Evolutionary conservation across 2,113 vertebrate species (phyloP).

Genomic region (Tapirus terrestris): DNA sequence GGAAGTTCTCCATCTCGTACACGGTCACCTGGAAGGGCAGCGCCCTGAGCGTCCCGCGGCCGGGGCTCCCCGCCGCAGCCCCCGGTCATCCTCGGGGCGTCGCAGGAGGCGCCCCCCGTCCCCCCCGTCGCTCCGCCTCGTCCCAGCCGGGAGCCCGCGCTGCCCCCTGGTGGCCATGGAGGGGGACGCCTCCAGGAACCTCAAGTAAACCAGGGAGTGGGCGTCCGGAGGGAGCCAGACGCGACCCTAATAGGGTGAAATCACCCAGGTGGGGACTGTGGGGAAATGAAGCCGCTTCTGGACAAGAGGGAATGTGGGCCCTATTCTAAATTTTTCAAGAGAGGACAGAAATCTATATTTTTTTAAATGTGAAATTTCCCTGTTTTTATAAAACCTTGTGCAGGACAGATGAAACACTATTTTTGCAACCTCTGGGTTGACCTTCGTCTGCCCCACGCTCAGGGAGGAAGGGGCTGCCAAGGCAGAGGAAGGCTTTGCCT

Average conservation of each 20-base stretch:
- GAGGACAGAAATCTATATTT: neutral
- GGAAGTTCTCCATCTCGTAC: slow-evolving; percentile 92
- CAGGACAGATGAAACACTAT: too few relatives aligned
- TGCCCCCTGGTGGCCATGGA: neutral
- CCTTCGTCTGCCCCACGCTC: neutral
- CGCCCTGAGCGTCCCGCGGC: neutral
- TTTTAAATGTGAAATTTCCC: neutral
- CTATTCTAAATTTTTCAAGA: neutral
- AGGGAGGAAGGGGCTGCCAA: neutral
- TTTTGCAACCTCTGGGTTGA: too few relatives aligned
- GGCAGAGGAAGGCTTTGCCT: neutral
- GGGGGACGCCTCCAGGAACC: neutral
- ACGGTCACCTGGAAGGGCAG: slow-evolving; percentile 78
- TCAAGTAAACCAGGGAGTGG: fast-evolving
- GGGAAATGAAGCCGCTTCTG: neutral
- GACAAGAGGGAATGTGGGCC: neutral
- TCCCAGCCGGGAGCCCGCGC: neutral
- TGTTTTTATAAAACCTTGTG: neutral
- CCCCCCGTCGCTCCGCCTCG: neutral
- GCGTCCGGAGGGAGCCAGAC: too few relatives aligned
- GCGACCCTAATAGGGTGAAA: neutral
- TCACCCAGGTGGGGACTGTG: neutral
- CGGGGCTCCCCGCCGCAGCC: fast-evolving
- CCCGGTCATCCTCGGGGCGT: fast-evolving
- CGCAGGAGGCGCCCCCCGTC: too few relatives aligned